A percentile compares a stretch with the other conserved stretches of the same genome.
These are phyloP conservation scores for Cydia amplana DNA, from an alignment of 1,140 invertebrate species.

Conservation along the genomic window DNA sequence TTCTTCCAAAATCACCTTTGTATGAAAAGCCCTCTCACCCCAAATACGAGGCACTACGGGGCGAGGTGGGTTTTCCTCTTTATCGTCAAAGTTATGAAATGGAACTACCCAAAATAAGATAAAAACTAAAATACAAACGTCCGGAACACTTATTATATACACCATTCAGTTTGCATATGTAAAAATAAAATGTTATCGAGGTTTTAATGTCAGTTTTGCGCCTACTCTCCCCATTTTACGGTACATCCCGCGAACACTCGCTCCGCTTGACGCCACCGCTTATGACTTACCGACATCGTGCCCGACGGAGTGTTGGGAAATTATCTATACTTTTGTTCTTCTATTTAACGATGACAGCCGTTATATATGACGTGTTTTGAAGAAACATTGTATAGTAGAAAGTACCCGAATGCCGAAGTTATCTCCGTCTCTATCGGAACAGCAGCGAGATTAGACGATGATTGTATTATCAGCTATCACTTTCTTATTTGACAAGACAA, in stretches of 20 bases:
- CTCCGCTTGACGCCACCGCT: background rate
- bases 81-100: too few relatives aligned
- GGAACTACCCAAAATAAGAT: too few relatives aligned
- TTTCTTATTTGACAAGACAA: background rate
- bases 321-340: constrained; percentile 33
- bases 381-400: constrained; percentile 27
- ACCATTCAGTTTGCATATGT: too few relatives aligned
- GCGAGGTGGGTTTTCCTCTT: too few relatives aligned
- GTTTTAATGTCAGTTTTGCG: too few relatives aligned
- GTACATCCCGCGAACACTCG: background rate
- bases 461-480: background rate
- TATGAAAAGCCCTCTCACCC: too few relatives aligned
- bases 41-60: too few relatives aligned
- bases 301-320: constrained; percentile 31
- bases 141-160: too few relatives aligned
- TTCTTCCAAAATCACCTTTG: too few relatives aligned
- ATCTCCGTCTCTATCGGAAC: constrained; percentile 17
- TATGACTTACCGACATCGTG: background rate
- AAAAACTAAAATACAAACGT: too few relatives aligned
- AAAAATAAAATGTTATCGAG: too few relatives aligned
- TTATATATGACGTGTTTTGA: constrained; percentile 32
- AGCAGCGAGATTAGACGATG: background rate
- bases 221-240: too few relatives aligned
- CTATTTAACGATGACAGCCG: constrained; percentile 27
- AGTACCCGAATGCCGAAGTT: background rate